These are phyloP conservation scores for Luperina testacea DNA, from an alignment of 2,888 invertebrate species.

Conservation along the genomic window DNA sequence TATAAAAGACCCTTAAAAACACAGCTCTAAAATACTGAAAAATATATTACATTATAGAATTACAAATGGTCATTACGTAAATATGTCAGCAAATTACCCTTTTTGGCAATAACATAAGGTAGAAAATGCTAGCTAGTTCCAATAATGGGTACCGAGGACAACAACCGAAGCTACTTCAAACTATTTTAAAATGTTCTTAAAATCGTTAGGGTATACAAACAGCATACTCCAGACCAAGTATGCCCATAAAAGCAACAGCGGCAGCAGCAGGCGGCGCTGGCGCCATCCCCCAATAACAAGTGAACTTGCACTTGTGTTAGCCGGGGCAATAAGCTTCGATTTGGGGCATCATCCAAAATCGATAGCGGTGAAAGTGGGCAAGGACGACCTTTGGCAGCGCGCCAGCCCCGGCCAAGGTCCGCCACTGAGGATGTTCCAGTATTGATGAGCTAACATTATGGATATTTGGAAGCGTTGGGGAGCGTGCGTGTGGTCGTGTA, in stretches of 20 bases:
- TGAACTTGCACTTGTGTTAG: constrained; percentile 58
- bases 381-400: constrained; percentile 68
- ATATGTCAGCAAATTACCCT: not conserved
- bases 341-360: constrained; percentile 67
- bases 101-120: not conserved
- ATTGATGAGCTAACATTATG: constrained; percentile 45
- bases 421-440: constrained; percentile 45
- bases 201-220: constrained; percentile 3
- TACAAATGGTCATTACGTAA: not conserved
- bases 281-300: constrained; percentile 38
- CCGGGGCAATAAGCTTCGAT: constrained; percentile 57
- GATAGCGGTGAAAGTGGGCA: constrained; percentile 72
- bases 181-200: not conserved
- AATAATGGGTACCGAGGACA: not conserved
- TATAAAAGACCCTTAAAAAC: not conserved
- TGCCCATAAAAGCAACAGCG: constrained; percentile 5
- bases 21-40: not conserved
- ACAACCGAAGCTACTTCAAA: not conserved
- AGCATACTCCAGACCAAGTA: not conserved
- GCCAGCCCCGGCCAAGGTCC: constrained; percentile 68
- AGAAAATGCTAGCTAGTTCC: not conserved
- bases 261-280: constrained; percentile 30
- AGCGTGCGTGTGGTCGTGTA: constrained; percentile 6
- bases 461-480: constrained; percentile 16
- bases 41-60: not conserved